phyloP scores from a whole-genome alignment of 2,797 vertebrate species.

The Sebastes variabilis region DNA sequence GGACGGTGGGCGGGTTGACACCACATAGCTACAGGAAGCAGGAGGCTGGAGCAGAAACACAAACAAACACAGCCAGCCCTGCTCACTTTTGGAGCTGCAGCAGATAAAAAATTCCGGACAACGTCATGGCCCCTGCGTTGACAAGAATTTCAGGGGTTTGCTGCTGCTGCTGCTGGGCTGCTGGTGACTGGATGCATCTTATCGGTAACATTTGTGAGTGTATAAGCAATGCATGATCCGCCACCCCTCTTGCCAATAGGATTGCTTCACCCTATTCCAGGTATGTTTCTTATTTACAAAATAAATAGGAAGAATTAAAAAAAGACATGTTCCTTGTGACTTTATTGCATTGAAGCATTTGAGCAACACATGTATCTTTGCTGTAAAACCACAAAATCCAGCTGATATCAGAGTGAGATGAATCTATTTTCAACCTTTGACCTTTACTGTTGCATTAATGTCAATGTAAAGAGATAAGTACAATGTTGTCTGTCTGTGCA shows the following conservation, averaged over 20 bases:
- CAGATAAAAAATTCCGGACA: conserved; percentile 66
- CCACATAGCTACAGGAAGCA: conserved; percentile 68
- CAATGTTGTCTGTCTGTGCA: not conserved
- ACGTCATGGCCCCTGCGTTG: conserved; percentile 52
- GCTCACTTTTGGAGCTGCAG: conserved; percentile 44
- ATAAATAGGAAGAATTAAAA: not conserved
- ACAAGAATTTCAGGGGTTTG: conserved; percentile 67
- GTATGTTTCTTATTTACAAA: conserved; percentile 1
- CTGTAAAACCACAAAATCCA: not conserved
- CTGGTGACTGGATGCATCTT: conserved; percentile 58
- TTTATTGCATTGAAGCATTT: not conserved
- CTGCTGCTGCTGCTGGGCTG: conserved; percentile 42
- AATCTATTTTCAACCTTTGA: not conserved
- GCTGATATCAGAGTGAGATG: not conserved
- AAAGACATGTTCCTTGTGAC: not conserved
- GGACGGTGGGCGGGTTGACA: conserved; percentile 66
- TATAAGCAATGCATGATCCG: not conserved
- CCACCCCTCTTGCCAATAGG: not conserved
- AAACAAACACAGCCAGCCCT: conserved; percentile 71
- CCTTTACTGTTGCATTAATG: not conserved
- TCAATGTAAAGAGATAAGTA: not conserved
- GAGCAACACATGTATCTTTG: not conserved
- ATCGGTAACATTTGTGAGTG: conserved; percentile 30
- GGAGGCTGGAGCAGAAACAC: conserved; percentile 62
- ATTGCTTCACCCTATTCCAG: not conserved